Base-by-base conservation (phyloP, 2,797 vertebrate genomes). In the Centroberyx gerrardi region DNA sequence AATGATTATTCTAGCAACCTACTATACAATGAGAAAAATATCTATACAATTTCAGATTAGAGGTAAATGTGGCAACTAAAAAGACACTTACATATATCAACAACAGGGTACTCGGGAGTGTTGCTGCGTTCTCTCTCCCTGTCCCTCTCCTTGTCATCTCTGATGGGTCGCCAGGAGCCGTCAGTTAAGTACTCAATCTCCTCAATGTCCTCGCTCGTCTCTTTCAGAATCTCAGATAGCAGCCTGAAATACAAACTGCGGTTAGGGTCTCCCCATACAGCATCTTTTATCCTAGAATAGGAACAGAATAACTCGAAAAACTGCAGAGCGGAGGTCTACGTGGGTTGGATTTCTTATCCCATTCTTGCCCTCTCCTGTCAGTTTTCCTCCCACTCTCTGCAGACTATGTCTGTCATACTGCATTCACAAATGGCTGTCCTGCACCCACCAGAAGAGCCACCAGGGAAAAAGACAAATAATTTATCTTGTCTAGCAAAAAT, bases 141-240 rank as follows among this genome's bases (percentile, higher is more conserved):
- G 65, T 99, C 98, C 74, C 91, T 87, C 66, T 96, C 95, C 83
- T 97, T 98, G 4, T 99, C 98, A 0, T 97, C 96, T 36, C 96
- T 95, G 92, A 99, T 97, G 2, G 98, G 97, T 89, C 95, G 95
- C 98, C 98, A 99, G 10, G 98, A 98, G 22, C 98, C 98, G 0
- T 99, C 98, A 5, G 96, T 98, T 89, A 99, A 87, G 92, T 97
- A 99, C 80, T 99, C 98, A 0, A 99, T 99, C 90, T 99, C 98
- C 36, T 99, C 98, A 0, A 97, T 96, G 0, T 98, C 98, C 86
- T 98, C 96, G 28, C 72, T 89, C 0, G 98, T 99, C 93, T 99
- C 96, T 0, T 95, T 98, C 83, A 99, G 93, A 85, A 99, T 99
- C 93, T 98, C 97, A 1, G 97, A 97, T 42, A 99, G 93, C 42